Conservation (phyloP, 2,113 vertebrate genomes). For the Emydocephalus ijimae region DNA sequence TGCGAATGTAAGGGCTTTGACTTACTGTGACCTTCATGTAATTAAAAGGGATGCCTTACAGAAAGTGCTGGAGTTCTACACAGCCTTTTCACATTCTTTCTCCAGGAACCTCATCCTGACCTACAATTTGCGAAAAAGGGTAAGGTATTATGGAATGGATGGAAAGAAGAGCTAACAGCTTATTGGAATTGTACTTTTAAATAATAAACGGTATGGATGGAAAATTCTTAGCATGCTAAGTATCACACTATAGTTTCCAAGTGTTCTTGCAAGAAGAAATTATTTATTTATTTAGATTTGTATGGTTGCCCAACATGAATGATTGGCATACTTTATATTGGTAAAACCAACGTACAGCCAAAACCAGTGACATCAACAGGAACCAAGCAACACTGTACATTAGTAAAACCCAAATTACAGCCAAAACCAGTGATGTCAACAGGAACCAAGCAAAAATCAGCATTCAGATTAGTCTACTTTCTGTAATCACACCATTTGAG, state of each 20-base stretch:
- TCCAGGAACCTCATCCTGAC: conserved; percentile 91
- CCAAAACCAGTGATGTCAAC: neutral
- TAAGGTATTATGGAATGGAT: conserved; percentile 59
- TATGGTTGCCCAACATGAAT: neutral
- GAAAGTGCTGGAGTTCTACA: conserved; percentile 95
- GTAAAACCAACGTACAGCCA: neutral
- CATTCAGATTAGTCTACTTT: neutral
- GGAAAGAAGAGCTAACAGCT: neutral
- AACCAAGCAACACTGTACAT: neutral
- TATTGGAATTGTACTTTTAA: neutral
- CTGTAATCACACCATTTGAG: neutral
- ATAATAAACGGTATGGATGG: neutral
- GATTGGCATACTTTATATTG: neutral
- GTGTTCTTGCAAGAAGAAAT: neutral
- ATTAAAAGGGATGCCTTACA: conserved; percentile 93
- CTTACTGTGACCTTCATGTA: conserved; percentile 95
- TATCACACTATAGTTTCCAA: neutral
- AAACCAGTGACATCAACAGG: neutral
- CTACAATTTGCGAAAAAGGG: conserved; percentile 94
- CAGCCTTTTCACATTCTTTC: conserved; percentile 92
- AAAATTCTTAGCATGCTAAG: neutral
- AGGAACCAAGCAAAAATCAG: neutral
- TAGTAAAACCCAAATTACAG: neutral
- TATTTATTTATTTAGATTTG: neutral
- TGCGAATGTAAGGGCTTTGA: conserved; percentile 91